Conservation (phyloP, 2,113 vertebrate genomes). For the Astur gentilis region DNA sequence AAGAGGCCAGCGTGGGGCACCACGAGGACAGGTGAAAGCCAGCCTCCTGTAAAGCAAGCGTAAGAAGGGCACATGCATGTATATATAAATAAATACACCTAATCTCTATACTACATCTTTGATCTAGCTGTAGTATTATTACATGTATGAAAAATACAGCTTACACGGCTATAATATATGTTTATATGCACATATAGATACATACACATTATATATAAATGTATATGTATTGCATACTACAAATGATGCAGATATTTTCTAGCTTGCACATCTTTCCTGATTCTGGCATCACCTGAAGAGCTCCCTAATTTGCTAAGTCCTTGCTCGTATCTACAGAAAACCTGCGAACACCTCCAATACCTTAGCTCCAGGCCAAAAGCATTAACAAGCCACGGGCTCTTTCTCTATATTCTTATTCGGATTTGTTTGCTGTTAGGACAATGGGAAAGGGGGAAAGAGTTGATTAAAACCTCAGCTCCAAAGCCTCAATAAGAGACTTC, state of each 20-base stretch:
- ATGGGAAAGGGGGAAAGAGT: not conserved
- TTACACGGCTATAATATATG: not conserved
- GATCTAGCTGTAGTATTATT: not conserved
- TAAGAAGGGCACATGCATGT: not conserved
- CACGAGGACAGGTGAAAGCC: not conserved
- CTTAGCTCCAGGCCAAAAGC: not conserved
- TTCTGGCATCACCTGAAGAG: not conserved
- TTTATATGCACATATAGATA: not conserved
- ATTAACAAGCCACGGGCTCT: not conserved
- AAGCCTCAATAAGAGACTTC: not conserved
- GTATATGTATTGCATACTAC: no score
- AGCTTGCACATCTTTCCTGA: not conserved
- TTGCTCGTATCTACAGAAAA: not conserved
- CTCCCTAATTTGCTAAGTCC: not conserved
- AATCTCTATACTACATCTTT: not conserved
- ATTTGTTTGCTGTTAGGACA: not conserved
- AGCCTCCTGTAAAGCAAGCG: not conserved
- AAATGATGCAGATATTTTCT: not conserved
- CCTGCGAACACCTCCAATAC: not conserved
- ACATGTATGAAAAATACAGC: not conserved
- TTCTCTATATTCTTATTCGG: not conserved
- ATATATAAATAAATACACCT: not conserved
- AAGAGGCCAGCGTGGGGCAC: not conserved
- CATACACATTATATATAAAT: not conserved
- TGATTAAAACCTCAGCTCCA: not conserved